Percentiles rank a stretch among this genome's conserved stretches.
Evolutionary conservation across 2,113 vertebrate genomes (phyloP).

Genomic region (Oostethus manadensis): DNA sequence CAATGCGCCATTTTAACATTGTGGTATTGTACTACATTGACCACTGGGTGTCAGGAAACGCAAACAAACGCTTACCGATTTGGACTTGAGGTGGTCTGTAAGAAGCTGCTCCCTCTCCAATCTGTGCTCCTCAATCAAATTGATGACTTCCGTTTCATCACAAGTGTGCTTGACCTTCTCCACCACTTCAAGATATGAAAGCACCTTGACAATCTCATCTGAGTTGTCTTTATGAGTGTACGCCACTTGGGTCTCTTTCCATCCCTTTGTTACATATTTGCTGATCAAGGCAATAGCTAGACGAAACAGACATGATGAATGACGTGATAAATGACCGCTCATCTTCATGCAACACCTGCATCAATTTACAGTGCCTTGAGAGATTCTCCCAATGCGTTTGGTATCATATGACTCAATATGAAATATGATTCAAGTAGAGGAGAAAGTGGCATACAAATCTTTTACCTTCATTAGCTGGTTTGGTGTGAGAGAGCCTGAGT

Average conservation of each 20-base stretch:
- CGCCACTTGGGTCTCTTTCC: conserved; percentile 84
- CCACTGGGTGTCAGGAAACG: too few relatives aligned
- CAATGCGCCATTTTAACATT: too few relatives aligned
- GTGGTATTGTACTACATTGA: too few relatives aligned
- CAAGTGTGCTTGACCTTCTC: conserved; percentile 85
- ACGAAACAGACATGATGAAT: conserved; percentile 35
- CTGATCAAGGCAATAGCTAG: conserved; percentile 83
- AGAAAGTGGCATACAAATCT: not conserved
- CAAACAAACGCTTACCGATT: conserved; percentile 74
- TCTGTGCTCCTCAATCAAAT: conserved; percentile 86
- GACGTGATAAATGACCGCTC: too few relatives aligned
- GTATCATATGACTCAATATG: too few relatives aligned
- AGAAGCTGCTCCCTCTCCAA: conserved; percentile 86
- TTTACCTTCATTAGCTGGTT: conserved; percentile 87
- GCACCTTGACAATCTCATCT: conserved; percentile 77
- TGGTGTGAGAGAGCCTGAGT: conserved; percentile 87
- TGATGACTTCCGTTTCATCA: conserved; percentile 85
- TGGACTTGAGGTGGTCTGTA: conserved; percentile 85
- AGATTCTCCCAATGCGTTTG: too few relatives aligned
- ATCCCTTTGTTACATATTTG: conserved; percentile 92
- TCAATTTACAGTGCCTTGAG: too few relatives aligned
- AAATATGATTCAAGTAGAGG: too few relatives aligned
- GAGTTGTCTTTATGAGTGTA: conserved; percentile 82
- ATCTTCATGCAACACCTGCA: too few relatives aligned
- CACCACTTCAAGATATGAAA: conserved; percentile 86